Evolutionary conservation across 2,888 invertebrate species (phyloP), one percentile per base, ranked within the genome.

Genomic region (Calameuta pallipes): DNA sequence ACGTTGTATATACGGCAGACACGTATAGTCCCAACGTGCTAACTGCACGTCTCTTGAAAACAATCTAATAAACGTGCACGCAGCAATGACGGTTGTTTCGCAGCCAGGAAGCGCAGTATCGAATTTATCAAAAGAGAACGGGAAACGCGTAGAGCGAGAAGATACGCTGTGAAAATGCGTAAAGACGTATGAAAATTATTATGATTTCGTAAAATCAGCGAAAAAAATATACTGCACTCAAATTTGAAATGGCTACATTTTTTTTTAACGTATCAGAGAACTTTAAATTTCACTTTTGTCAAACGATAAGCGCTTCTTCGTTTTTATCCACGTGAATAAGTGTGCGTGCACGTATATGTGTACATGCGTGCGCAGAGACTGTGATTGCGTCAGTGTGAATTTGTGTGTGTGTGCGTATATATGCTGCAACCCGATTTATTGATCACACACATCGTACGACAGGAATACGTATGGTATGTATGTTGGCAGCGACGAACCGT

Each of bases 341-440:
- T 56, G 56, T 23, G 33, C 33, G 41, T 6, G 30, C 6, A 33
- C 9, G 30, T 33, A 15, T 30, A 31, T 33, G 23, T 31, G 71
- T 31, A 34, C 71, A 12, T 34, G 34, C 71, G 71, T 71, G 71
- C 71, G 71, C 71, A 31, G 13, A 23, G 33, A 23, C 9, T 56
- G 15, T 41, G 56, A 31, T 11, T 33, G 31, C 30, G 74, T 78
- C 74, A 37, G 74, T 75, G 69, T 83, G 84, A 82, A 80, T 36
- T 83, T 83, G 81, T 82, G 85, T 83, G 83, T 80, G 82, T 82
- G 83, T 80, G 79, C 82, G 82, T 84, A 83, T 80, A 82, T 81
- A 81, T 81, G 88, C 86, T 88, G 86, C 88, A 86, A 84, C 84
- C 85, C 88, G 89, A 90, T 90, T 91, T 91, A 90, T 91, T 90